phyloP scores from a whole-genome alignment of 2,888 invertebrate genomes.

The Liodrosophila aerea region DNA sequence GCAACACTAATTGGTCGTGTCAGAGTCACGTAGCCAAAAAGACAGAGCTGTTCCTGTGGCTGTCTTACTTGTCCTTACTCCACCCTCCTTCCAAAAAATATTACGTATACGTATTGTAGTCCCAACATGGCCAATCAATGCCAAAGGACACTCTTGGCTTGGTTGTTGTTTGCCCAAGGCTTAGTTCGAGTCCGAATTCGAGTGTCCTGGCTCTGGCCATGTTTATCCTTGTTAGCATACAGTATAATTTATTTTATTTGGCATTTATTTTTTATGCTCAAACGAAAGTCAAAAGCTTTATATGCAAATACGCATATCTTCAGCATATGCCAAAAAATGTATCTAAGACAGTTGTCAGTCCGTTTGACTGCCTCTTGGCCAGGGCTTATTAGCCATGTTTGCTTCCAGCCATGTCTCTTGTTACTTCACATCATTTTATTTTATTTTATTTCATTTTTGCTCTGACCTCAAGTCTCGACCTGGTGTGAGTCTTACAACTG shows the following conservation, averaged over 20 bases:
- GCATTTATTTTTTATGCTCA: constrained; percentile 61
- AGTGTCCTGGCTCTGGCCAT: no score
- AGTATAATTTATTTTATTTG: constrained; percentile 72
- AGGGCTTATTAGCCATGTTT: constrained; percentile 52
- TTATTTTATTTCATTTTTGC: neutral
- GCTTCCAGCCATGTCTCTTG: constrained; percentile 30
- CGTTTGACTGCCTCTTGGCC: constrained; percentile 34
- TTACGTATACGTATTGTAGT: constrained; percentile 41
- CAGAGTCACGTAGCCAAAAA: constrained; percentile 61
- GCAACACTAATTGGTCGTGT: constrained; percentile 73
- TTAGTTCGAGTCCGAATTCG: constrained; percentile 32
- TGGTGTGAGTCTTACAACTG: constrained; percentile 19
- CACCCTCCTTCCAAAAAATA: constrained; percentile 33
- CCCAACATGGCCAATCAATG: constrained; percentile 60
- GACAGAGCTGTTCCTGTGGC: constrained; percentile 12
- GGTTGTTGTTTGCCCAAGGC: constrained; percentile 47
- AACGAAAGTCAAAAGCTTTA: constrained; percentile 69
- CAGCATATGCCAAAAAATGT: constrained; percentile 47
- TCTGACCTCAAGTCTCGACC: constrained; percentile 31
- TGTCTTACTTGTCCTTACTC: constrained; percentile 28
- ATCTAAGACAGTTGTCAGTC: constrained; percentile 49
- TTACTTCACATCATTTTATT: constrained; percentile 4
- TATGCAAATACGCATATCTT: constrained; percentile 62
- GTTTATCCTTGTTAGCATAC: constrained; percentile 19
- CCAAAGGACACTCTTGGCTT: constrained; percentile 22